Base-by-base conservation (phyloP, 1,140 invertebrate genomes). In the Drosophila bocqueti region DNA sequence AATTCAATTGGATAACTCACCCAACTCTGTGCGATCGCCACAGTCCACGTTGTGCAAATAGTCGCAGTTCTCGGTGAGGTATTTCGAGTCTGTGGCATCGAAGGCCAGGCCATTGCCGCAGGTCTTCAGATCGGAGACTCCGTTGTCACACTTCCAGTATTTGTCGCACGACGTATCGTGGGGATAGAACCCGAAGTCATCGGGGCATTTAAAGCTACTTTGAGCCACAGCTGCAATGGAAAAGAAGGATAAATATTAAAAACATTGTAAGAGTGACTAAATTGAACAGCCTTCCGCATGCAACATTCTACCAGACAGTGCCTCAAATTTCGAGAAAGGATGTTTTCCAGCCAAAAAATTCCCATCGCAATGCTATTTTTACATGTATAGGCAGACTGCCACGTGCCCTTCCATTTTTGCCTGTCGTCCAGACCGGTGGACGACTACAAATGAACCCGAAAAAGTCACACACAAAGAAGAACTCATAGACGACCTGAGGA, bases 11-110 rank as follows among this genome's bases (percentile, higher is more conserved):
- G 7, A 4, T 15, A 21, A 91, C 94, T 95, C 91, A 96, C 96
- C 97, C 73, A 98, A 94, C 92, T 98, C 96, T 75, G 95, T 93
- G 83, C 98, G 96, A 47, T 97, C 97, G 16, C 97, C 97, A 92
- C 98, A 98, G 79, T 98, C 97, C n/a, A 98, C 97, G 82, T 98
- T 98, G 94, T 98, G 97, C 67, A 98, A 95, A 94, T 98, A 98
- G 93, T 98, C 98, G 83, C 98, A 99, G 94, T 98, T 98, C 93
- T 99, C 98, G 49, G 97, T 97, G 79, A 98, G 94, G 94, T 96
- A 98, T 94, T 98, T 98, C 49, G 95, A 94, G 93, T 98, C 98
- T 18, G 95, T 94, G 68, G 97, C 96, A 93, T 98, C 97, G 93
- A 99, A 99, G 60, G 97, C 97, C 38, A 99, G 95, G 49, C 98